A percentile compares a stretch with the other conserved stretches of the same genome.
Conservation (phyloP, 2,888 invertebrate species). For the Ophion slaviceki region DNA sequence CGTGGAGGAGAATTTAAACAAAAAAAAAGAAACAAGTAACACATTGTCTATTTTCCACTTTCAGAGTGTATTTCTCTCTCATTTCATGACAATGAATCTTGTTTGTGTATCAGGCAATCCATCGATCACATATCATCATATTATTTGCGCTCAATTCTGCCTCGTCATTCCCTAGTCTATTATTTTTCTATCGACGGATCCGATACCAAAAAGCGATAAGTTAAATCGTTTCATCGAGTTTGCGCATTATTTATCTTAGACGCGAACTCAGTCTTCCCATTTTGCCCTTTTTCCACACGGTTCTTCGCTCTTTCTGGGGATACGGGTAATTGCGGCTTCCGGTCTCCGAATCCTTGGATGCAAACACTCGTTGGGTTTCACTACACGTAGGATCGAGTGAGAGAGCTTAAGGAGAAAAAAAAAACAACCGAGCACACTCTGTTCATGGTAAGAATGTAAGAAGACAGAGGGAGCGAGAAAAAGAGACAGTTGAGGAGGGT, state of each 20-base stretch:
- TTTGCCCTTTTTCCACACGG: neutral
- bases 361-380: constrained; percentile 68
- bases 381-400: constrained; percentile 59
- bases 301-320: constrained; percentile 4
- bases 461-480: neutral
- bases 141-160: constrained; percentile 27
- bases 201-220: constrained; percentile 31
- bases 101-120: constrained; percentile 32
- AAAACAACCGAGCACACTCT: constrained; percentile 12
- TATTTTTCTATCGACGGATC: constrained; percentile 17
- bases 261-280: neutral
- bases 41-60: neutral
- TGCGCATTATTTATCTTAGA: constrained; percentile 25
- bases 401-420: constrained; percentile 27
- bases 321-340: constrained; percentile 55
- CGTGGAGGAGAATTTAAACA: neutral
- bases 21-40: neutral
- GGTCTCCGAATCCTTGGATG: constrained; percentile 42
- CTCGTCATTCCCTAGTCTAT: constrained; percentile 10
- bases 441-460: neutral
- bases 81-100: neutral
- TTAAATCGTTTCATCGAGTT: constrained; percentile 40
- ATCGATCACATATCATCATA: constrained; percentile 45
- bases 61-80: neutral
- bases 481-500: neutral